Conservation (phyloP, 2,113 vertebrate species). For the Calonectris borealis region DNA sequence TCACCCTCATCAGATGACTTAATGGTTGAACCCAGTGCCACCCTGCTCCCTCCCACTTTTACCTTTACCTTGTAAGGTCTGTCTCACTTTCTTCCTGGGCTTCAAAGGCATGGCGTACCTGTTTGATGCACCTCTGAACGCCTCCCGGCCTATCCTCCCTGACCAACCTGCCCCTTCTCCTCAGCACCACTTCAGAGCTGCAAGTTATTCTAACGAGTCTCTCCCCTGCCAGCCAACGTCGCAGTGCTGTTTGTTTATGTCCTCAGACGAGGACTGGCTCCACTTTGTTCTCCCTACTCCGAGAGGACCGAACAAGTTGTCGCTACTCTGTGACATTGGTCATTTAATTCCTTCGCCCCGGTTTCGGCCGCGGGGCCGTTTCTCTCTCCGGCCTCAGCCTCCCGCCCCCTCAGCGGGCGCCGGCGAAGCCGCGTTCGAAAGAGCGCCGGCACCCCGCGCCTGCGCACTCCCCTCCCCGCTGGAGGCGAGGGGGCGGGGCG, state of each 20-base stretch:
- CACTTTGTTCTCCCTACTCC: not conserved
- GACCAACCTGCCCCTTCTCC: not conserved
- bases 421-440: not conserved
- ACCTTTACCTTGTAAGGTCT: not conserved
- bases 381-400: not conserved
- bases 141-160: not conserved
- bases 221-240: fast-evolving
- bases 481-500: not conserved
- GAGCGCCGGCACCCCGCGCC: not conserved
- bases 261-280: fast-evolving
- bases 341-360: not conserved
- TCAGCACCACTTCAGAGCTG: not conserved
- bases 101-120: not conserved
- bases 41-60: not conserved
- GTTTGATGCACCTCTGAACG: not conserved
- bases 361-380: fast-evolving
- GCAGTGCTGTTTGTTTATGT: fast-evolving
- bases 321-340: fast-evolving
- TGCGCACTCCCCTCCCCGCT: not conserved
- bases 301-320: fast-evolving
- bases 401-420: not conserved
- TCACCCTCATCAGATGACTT: too few species aligned
- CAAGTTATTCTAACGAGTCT: fast-evolving
- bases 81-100: not conserved
- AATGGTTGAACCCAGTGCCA: not conserved